phyloP scores from a whole-genome alignment of 2,888 invertebrate species.

The Loripinus fragilis region DNA sequence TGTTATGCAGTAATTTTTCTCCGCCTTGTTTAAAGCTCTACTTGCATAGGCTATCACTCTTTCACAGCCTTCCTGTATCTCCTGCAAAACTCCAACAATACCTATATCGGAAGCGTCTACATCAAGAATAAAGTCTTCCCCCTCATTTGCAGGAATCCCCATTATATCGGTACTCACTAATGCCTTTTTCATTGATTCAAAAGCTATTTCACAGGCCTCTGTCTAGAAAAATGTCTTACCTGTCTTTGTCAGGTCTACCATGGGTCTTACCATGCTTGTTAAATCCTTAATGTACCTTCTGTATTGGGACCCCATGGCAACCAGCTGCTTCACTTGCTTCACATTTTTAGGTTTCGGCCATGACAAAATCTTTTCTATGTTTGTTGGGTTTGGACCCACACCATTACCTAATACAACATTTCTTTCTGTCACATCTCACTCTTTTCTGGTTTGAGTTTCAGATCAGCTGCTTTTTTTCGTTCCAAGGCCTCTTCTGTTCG shows the following conservation, averaged over 20 bases:
- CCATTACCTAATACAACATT: slow-evolving; percentile 39
- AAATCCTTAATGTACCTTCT: slow-evolving; percentile 39
- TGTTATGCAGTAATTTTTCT: too few species aligned
- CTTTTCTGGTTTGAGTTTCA: slow-evolving; percentile 47
- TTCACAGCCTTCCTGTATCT: too few species aligned
- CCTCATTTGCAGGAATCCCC: too few species aligned
- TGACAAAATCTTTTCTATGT: slow-evolving; percentile 36
- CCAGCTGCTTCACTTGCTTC: slow-evolving; percentile 41
- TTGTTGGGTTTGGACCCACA: slow-evolving; percentile 39
- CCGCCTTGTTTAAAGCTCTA: too few species aligned
- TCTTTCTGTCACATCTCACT: slow-evolving; percentile 43
- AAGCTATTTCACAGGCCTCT: too few species aligned
- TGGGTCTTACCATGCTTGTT: slow-evolving; percentile 36
- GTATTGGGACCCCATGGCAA: slow-evolving; percentile 46
- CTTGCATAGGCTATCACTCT: too few species aligned
- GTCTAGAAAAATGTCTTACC: too few species aligned
- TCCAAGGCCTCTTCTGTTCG: slow-evolving; percentile 33
- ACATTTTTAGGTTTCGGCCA: slow-evolving; percentile 42
- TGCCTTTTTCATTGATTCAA: too few species aligned
- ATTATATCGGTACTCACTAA: too few species aligned
- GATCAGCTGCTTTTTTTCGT: slow-evolving; percentile 24
- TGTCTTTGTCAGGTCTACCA: neutral
- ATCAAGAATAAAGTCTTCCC: too few species aligned
- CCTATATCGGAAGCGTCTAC: too few species aligned
- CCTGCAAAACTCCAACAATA: too few species aligned